These are phyloP conservation scores for Climacteris rufus DNA, from an alignment of 2,113 vertebrate genomes.

Conservation along the genomic window DNA sequence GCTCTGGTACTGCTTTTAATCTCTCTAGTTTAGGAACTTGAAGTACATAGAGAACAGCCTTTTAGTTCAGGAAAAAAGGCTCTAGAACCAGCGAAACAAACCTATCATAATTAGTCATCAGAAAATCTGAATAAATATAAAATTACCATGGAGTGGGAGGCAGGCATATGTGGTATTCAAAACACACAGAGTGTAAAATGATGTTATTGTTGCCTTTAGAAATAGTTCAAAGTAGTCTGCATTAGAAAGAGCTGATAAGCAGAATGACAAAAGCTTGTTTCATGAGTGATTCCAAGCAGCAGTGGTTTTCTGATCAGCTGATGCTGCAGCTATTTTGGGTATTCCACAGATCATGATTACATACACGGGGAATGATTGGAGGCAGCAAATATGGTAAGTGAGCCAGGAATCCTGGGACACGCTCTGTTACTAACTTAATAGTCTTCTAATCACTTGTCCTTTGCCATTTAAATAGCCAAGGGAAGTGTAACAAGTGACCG, in stretches of 20 bases:
- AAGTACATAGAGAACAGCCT: not conserved
- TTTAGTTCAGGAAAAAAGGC: not conserved
- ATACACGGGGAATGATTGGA: conserved; percentile 73
- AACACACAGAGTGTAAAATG: conserved; percentile 63
- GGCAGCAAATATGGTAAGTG: conserved; percentile 84
- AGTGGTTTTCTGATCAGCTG: conserved; percentile 78
- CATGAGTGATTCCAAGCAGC: conserved; percentile 74
- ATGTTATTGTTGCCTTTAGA: conserved; percentile 70
- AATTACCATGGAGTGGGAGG: conserved; percentile 7
- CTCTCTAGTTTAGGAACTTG: not conserved
- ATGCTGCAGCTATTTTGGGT: conserved; percentile 89
- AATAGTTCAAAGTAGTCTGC: conserved; percentile 67
- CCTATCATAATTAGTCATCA: conserved; percentile 51
- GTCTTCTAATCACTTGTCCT: conserved; percentile 24
- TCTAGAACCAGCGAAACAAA: not conserved
- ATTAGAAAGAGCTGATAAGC: conserved; percentile 84
- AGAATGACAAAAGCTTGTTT: conserved; percentile 80
- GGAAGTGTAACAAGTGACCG: conserved; percentile 36
- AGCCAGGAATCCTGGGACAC: conserved; percentile 69
- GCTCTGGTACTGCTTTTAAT: not conserved
- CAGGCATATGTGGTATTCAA: conserved; percentile 46
- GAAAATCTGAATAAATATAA: conserved; percentile 54
- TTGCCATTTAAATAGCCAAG: conserved; percentile 38
- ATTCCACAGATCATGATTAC: conserved; percentile 82
- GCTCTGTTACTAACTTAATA: conserved; percentile 10